A percentile compares a stretch with the other conserved stretches of the same genome.
phyloP scores from a whole-genome alignment of 2,888 invertebrate species.

The Elgonia sp. region DNA sequence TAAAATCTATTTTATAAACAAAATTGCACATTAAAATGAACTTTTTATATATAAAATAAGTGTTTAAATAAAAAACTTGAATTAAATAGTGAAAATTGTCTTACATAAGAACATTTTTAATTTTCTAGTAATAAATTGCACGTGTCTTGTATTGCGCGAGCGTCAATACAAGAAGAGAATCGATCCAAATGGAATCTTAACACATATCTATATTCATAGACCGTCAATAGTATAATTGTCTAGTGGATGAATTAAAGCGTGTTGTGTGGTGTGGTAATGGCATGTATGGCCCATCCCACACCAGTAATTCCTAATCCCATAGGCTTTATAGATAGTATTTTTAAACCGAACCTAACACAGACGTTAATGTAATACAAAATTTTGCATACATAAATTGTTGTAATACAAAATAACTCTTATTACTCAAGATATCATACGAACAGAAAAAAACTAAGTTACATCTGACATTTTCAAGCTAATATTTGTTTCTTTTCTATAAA shows the following conservation, averaged over 20 bases:
- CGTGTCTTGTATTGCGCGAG: slow-evolving; percentile 48
- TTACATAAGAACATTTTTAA: not conserved
- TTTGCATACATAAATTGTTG: no score
- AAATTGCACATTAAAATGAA: no score
- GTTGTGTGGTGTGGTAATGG: slow-evolving; percentile 62
- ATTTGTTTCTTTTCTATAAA: no score
- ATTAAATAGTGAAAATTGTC: not conserved
- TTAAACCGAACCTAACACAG: slow-evolving; percentile 3
- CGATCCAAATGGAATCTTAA: slow-evolving; percentile 68
- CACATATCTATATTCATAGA: slow-evolving; percentile 70
- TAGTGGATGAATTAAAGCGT: slow-evolving; percentile 67
- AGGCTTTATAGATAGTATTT: slow-evolving; percentile 24
- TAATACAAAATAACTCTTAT: no score
- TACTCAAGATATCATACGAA: no score
- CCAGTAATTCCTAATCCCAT: slow-evolving; percentile 42
- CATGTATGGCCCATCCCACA: slow-evolving; percentile 54
- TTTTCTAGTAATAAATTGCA: slow-evolving; percentile 32
- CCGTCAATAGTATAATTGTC: slow-evolving; percentile 71
- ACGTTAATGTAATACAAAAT: not conserved
- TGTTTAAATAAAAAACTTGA: not conserved
- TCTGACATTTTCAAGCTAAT: no score
- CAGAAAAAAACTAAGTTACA: no score
- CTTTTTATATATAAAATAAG: not conserved
- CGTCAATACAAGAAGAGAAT: slow-evolving; percentile 68
- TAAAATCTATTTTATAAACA: no score